phyloP scores from a whole-genome alignment of 1,140 invertebrate genomes.

The Yoshiicerus persimilis region DNA sequence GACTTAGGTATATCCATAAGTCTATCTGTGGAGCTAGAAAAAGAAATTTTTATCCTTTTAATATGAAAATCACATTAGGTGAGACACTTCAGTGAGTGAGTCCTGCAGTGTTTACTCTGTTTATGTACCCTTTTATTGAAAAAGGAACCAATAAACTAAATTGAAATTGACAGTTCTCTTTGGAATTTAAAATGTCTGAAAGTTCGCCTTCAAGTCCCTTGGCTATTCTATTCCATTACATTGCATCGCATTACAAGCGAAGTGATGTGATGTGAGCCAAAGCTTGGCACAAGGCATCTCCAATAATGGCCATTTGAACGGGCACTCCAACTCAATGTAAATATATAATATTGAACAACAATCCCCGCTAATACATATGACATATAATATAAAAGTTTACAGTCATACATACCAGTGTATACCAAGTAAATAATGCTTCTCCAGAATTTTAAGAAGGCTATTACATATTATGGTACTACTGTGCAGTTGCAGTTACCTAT shows the following conservation, averaged over 20 bases:
- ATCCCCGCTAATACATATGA: too few species aligned
- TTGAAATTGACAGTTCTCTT: not conserved
- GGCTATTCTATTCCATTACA: not conserved
- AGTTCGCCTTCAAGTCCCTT: not conserved
- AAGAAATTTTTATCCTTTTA: not conserved
- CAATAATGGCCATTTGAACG: not conserved
- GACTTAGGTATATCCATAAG: not conserved
- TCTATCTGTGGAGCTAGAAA: not conserved
- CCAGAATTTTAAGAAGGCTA: not conserved
- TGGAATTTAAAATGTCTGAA: not conserved
- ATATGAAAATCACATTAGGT: not conserved
- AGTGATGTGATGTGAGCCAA: not conserved
- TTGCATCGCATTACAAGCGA: not conserved
- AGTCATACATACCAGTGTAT: too few species aligned
- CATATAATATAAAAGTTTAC: not conserved
- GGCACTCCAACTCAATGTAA: not conserved
- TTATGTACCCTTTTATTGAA: not conserved
- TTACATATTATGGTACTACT: not conserved
- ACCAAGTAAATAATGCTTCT: not conserved
- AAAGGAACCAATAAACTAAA: not conserved
- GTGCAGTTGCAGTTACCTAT: too few species aligned
- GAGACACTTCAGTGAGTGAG: not conserved
- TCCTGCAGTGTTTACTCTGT: not conserved
- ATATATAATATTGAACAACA: too few species aligned
- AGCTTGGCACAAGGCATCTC: not conserved